Percentiles rank a stretch among this genome's conserved stretches.
Conservation (phyloP, 1,140 invertebrate species). For the Thaumetopoea pityocampa region DNA sequence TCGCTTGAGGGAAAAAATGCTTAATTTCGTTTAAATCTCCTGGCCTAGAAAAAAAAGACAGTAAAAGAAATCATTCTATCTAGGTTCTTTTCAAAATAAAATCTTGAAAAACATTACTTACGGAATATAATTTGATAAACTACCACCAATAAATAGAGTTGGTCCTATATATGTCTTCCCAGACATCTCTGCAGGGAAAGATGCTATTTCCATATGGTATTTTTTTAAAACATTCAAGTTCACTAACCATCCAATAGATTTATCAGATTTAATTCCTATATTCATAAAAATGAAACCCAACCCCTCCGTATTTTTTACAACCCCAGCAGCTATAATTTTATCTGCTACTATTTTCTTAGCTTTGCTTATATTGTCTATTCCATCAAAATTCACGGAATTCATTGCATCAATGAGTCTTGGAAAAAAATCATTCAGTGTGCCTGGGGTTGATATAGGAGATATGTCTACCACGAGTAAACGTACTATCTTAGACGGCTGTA, state of each 20-base stretch:
- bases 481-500: slow-evolving; percentile 83
- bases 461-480: slow-evolving; percentile 89
- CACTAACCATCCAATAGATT: slow-evolving; percentile 40
- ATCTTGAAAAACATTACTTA: slow-evolving; percentile 54
- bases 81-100: background rate
- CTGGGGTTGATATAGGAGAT: slow-evolving; percentile 80
- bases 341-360: slow-evolving; percentile 76
- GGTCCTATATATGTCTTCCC: slow-evolving; percentile 76
- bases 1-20: slow-evolving; percentile 81
- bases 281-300: slow-evolving; percentile 43
- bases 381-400: slow-evolving; percentile 27
- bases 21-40: slow-evolving; percentile 78
- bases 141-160: slow-evolving; percentile 85
- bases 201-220: slow-evolving; percentile 71
- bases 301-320: slow-evolving; percentile 18
- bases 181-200: slow-evolving; percentile 73
- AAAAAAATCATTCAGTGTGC: slow-evolving; percentile 74
- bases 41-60: slow-evolving; percentile 43
- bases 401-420: slow-evolving; percentile 72
- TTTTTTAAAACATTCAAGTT: slow-evolving; percentile 38
- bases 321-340: slow-evolving; percentile 25
- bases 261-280: slow-evolving; percentile 28
- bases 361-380: slow-evolving; percentile 63
- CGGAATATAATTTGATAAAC: slow-evolving; percentile 82
- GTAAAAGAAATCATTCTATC: background rate